phyloP scores from a whole-genome alignment of 2,888 invertebrate species.

The Hydropsyche betteni region DNA sequence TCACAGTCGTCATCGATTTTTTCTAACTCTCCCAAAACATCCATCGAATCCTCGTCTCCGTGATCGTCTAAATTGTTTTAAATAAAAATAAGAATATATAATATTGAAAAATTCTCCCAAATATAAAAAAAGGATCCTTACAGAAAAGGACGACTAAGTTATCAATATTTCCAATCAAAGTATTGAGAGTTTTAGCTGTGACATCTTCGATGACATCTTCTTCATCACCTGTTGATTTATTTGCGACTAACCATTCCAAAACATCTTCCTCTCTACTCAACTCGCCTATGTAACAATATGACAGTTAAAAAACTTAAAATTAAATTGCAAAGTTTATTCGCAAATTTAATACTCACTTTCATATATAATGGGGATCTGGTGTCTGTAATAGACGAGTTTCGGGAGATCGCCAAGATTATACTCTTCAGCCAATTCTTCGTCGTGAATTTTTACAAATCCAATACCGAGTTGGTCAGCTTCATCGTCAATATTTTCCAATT shows the following conservation, averaged over 20 bases:
- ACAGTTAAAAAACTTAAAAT: slow-evolving; percentile 30
- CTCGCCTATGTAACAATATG: slow-evolving; percentile 69
- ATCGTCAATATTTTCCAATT: slow-evolving; percentile 93
- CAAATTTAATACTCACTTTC: slow-evolving; percentile 72
- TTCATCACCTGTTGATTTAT: slow-evolving; percentile 93
- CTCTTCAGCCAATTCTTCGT: slow-evolving; percentile 89
- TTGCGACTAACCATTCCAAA: slow-evolving; percentile 91
- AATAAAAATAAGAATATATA: slow-evolving; percentile 38
- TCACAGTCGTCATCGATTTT: slow-evolving; percentile 95
- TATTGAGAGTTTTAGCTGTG: slow-evolving; percentile 86
- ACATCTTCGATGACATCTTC: slow-evolving; percentile 95
- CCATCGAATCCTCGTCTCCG: slow-evolving; percentile 87
- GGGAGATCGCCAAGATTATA: slow-evolving; percentile 90
- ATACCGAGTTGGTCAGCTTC: slow-evolving; percentile 94
- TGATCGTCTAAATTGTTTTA: slow-evolving; percentile 77
- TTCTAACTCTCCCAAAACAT: slow-evolving; percentile 85
- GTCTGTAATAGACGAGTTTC: slow-evolving; percentile 90
- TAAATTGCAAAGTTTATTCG: slow-evolving; percentile 2
- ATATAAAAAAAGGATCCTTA: slow-evolving; percentile 65
- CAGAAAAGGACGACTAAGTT: slow-evolving; percentile 93
- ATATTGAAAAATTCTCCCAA: background rate
- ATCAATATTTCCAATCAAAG: slow-evolving; percentile 88
- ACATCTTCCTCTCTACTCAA: slow-evolving; percentile 91
- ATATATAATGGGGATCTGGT: slow-evolving; percentile 93
- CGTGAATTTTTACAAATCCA: slow-evolving; percentile 94